Base-by-base conservation (phyloP, 2,113 vertebrate genomes). In the Cavia porcellus region DNA sequence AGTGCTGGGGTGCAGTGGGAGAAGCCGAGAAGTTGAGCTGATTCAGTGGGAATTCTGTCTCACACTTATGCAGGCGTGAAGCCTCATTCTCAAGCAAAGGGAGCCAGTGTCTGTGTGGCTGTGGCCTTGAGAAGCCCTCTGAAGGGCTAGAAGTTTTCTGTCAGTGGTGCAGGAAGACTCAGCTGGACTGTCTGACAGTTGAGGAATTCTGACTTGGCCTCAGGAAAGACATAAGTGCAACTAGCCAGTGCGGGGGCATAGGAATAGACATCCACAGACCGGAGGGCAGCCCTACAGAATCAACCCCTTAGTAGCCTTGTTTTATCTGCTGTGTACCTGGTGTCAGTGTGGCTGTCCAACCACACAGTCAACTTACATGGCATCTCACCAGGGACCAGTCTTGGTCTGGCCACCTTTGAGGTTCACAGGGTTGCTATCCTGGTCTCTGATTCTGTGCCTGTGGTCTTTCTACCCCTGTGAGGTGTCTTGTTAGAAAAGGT, bases 21-120 rank as follows among this genome's bases (percentile, higher is more conserved):
- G 95, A 96, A 97, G 80, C 97, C 1, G 97, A 86, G 86, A 96
- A 95, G 89, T 25, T 6, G 19, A 92, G 95, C 95, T 95, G 94
- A 97, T 94, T 88, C 89, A 94, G 96, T 90, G 96, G 95, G 97
- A 95, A 96, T 84, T 96, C 96, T 97, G 98, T 98, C 98, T 98
- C 93, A 90, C 98, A 97, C 98, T 97, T 97, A 96, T 0, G 92
- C 97, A 97, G 96, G 97, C 47, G 95, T 70, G 94, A 98, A 97
- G 90, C 88, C 93, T 95, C 92, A 42, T 64, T 96, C 92, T 95
- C 92, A 83, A 96, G 93, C 91, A 32, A 94, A 87, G 84, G 96
- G 85, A 95, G 95, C 85, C 80, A 64, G 95, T 82, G 61, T 92
- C 97, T 90, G 96, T 96, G 86, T 24, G 90, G 81, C 94, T 66